Conservation (phyloP, 2,888 invertebrate genomes). For the Erpobdella octoculata region DNA sequence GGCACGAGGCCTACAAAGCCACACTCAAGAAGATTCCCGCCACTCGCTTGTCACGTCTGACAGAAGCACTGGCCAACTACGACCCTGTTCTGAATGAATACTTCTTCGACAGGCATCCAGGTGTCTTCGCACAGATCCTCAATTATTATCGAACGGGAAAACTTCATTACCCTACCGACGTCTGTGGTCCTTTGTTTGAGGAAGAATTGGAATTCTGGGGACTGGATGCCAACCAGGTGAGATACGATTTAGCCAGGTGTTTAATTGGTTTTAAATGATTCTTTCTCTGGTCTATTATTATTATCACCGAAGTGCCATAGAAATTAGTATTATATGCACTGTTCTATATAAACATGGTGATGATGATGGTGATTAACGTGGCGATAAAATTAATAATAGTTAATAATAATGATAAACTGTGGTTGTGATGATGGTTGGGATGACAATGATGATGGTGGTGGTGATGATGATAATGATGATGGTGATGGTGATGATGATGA, state of each 20-base stretch:
- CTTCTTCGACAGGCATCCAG: conserved; percentile 87
- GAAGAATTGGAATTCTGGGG: conserved; percentile 92
- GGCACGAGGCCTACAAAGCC: conserved; percentile 67
- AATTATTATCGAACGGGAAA: conserved; percentile 98
- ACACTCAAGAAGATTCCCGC: conserved; percentile 95
- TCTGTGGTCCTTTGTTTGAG: conserved; percentile 96
- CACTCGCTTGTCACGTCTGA: conserved; percentile 81
- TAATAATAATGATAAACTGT: neutral
- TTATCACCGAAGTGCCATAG: too few species aligned
- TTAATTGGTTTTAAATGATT: too few species aligned
- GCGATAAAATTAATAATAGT: too few species aligned
- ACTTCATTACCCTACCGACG: conserved; percentile 83
- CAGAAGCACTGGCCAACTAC: conserved; percentile 95
- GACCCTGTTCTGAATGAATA: conserved; percentile 98
- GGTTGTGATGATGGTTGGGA: neutral
- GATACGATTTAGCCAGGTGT: too few species aligned
- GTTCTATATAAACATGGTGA: too few species aligned
- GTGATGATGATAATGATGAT: neutral
- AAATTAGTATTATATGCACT: too few species aligned
- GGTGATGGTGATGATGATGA: neutral
- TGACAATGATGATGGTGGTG: neutral
- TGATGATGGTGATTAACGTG: too few species aligned
- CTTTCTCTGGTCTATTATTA: too few species aligned
- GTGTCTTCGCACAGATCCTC: conserved; percentile 84
- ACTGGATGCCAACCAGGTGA: conserved; percentile 90